Evolutionary conservation across 2,888 invertebrate genomes (phyloP), one percentile per base, ranked within the genome.

Genomic region (Crossocerus cetratus): DNA sequence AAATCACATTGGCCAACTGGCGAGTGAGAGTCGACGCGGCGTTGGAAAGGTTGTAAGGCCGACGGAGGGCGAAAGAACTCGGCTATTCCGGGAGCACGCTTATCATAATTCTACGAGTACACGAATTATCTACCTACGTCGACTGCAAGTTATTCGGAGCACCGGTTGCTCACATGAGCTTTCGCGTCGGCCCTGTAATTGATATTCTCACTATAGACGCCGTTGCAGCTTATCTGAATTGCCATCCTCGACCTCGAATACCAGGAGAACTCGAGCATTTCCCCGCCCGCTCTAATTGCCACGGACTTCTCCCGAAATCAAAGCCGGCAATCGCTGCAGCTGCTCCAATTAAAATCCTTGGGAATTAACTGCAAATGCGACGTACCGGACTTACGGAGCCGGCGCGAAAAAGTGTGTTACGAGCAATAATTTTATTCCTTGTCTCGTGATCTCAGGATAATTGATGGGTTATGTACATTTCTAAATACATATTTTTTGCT

Each of bases 1-100:
- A 79, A 81, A 83, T 85, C 83, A 79, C 70, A 32, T 54, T 45
- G 49, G 16, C n/a, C 49, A 49, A 16, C 14, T 49, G 14, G 16
- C 5, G 14, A 3, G n/a, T n/a, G 49, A 1, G 49, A 49, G 5
- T 16, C 14, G 8, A 49, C 4, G 49, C 32, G 32, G 1, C 32
- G 32, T 32, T 53, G 64, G 68, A 62, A 61, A 58, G 60, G 56
- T 22, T 65, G 32, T 72, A 66, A 71, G 71, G 68, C 63, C 70
- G 59, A 56, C 64, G 56, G 66, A 66, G 49, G 53, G 72, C 58
- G 54, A 65, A 23, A 2, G 23, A 23, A 32, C 32, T 32, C 32
- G 0, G 0, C 1, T 3, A 3, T 11, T 4, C 5, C 11, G 5
- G 32, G 32, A 32, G 32, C 11, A 32, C 11, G 8, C 1, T 32